phyloP scores from a whole-genome alignment of 2,113 vertebrate genomes.

The Progne subis region DNA sequence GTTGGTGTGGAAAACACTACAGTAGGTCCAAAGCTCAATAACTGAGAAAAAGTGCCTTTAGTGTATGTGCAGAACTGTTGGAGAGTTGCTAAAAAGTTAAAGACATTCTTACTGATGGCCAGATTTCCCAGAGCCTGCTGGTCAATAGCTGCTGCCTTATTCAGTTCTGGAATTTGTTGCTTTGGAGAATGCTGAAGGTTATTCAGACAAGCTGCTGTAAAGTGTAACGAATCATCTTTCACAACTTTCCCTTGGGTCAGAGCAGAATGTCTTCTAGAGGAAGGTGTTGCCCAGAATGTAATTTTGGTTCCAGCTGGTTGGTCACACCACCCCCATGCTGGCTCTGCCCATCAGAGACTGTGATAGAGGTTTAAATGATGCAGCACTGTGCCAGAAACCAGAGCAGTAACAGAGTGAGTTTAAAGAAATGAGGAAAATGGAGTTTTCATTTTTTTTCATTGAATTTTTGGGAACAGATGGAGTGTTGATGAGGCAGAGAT shows the following conservation, averaged over 20 bases:
- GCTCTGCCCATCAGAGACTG: neutral
- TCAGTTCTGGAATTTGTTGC: neutral
- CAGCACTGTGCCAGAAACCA: neutral
- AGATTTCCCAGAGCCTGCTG: neutral
- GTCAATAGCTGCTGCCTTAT: neutral
- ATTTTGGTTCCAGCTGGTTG: neutral
- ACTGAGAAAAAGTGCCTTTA: neutral
- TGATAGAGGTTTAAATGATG: neutral
- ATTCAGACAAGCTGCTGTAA: neutral
- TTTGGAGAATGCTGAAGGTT: neutral
- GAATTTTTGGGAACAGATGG: conserved; percentile 58
- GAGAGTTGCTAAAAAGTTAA: neutral
- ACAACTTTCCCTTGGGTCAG: neutral
- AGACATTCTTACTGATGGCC: neutral
- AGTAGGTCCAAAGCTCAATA: neutral
- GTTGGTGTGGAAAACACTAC: neutral
- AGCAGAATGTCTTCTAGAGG: neutral
- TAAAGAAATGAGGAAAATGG: neutral
- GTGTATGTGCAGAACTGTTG: no score
- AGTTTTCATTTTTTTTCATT: conserved; percentile 7
- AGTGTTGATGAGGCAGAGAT: conserved; percentile 16
- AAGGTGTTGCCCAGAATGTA: neutral
- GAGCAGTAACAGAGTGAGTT: neutral
- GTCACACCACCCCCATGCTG: neutral
- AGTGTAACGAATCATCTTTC: neutral